These are phyloP conservation scores for Cheiracanthium punctorium DNA, from an alignment of 2,888 invertebrate genomes.

Conservation along the genomic window DNA sequence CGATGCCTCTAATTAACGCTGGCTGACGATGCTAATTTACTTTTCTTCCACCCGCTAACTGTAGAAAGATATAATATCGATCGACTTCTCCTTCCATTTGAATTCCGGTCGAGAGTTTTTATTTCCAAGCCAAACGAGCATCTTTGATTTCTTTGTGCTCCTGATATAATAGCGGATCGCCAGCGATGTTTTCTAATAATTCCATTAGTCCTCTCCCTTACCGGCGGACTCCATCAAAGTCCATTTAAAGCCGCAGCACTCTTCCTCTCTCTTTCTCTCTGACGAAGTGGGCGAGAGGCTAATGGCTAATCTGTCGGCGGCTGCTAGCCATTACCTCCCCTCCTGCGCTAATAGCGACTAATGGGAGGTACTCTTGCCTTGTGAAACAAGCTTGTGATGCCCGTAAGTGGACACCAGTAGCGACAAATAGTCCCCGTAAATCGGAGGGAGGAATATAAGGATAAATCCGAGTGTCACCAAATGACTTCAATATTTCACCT, in stretches of 20 bases:
- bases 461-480: constrained; percentile 64
- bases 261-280: constrained; percentile 1
- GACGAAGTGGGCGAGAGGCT: constrained; percentile 33
- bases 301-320: constrained; percentile 68
- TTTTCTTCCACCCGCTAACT: neutral
- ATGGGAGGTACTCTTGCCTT: constrained; percentile 59
- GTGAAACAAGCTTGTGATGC: constrained; percentile 61
- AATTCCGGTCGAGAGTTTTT: constrained; percentile 33
- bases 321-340: constrained; percentile 60
- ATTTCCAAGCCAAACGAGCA: constrained; percentile 37
- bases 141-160: constrained; percentile 65
- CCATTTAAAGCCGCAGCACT: constrained; percentile 63
- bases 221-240: constrained; percentile 58
- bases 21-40: neutral
- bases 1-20: constrained; percentile 6
- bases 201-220: constrained; percentile 57
- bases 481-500: constrained; percentile 48
- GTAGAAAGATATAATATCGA: neutral
- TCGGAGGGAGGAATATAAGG: constrained; percentile 62
- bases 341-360: constrained; percentile 57
- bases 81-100: neutral
- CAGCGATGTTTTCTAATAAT: constrained; percentile 68
- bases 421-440: constrained; percentile 68
- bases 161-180: constrained; percentile 58
- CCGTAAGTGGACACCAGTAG: constrained; percentile 69